Percentiles rank a stretch among this genome's conserved stretches.
phyloP scores from a whole-genome alignment of 2,113 vertebrate genomes.

The Dunckerocampus dactyliophorus region DNA sequence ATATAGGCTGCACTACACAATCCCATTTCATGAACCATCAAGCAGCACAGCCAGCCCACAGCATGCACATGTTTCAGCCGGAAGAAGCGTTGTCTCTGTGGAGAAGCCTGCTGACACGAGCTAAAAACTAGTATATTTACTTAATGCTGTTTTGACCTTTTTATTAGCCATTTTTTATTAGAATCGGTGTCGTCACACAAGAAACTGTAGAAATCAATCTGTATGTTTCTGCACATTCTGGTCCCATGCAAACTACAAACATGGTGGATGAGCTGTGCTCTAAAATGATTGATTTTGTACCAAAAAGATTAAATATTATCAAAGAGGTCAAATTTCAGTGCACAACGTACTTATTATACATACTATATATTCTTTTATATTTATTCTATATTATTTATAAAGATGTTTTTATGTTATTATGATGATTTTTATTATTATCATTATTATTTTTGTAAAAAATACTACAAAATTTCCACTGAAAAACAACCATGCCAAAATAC shows the following conservation, averaged over 20 bases:
- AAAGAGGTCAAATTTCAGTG: background rate
- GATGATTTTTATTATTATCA: no score
- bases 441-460: no score
- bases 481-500: no score
- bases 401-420: no score
- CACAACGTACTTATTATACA: no score
- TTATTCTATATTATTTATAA: background rate
- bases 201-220: no score
- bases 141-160: background rate
- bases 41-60: conserved; percentile 30
- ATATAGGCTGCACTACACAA: conserved; percentile 36
- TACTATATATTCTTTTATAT: no score
- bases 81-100: conserved; percentile 3
- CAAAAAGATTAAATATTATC: background rate
- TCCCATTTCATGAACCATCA: conserved; percentile 71
- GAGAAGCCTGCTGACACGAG: conserved; percentile 2
- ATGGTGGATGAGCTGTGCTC: no score
- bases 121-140: background rate
- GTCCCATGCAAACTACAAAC: no score
- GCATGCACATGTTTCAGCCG: conserved; percentile 4
- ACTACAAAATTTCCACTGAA: no score
- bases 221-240: background rate
- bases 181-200: background rate
- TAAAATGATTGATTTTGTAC: background rate
- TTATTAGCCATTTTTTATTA: background rate